Evolutionary conservation across 1,140 invertebrate species (phyloP), one percentile per base, ranked within the genome.

Genomic region (Ceratina calcarata): DNA sequence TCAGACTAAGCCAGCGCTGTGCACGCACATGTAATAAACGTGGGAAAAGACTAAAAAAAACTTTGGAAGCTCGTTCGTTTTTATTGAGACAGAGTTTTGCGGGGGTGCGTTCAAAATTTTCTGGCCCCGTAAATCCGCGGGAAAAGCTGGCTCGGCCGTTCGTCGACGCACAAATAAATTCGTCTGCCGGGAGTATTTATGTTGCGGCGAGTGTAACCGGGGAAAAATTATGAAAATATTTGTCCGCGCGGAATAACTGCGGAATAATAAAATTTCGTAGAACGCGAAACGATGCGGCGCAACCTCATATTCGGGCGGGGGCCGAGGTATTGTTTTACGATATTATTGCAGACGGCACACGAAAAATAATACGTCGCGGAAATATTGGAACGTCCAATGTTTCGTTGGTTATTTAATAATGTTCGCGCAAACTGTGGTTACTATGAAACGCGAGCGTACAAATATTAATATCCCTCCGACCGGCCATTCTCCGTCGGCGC

Each of bases 31-130:
- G 37, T 45, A 61, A 61, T 61, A 61, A 61, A 12, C 20, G 20
- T 7, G 15, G 20, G 24, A 3, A 10, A 24, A 61, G 13, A 27
- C 12, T 13, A 10, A 24, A 1, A 53, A 75, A 83, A 65, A 79
- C 66, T 78, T 85, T 75, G 66, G 66, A 53, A 78, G 67, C 49
- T 58, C 77, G 81, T 71, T 77, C 65, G 69, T 64, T 78, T 85
- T 85, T 77, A 85, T 83, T 85, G 78, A 83, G 81, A 85, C 81
- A 83, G 66, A 85, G 57, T 77, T 67, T n/a, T 55, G 37, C 73
- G 10, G 64, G 64, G 61, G 27, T 58, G 45, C 16, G 51, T 80
- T 75, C 73, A 37, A 61, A 62, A 80, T 74, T 61, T 82, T 73
- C 49, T 27, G 37, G 51, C 16, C 71, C 55, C 49, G 61, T 7